These are phyloP conservation scores for Murina feae DNA, from an alignment of 2,113 vertebrate species.

Conservation along the genomic window DNA sequence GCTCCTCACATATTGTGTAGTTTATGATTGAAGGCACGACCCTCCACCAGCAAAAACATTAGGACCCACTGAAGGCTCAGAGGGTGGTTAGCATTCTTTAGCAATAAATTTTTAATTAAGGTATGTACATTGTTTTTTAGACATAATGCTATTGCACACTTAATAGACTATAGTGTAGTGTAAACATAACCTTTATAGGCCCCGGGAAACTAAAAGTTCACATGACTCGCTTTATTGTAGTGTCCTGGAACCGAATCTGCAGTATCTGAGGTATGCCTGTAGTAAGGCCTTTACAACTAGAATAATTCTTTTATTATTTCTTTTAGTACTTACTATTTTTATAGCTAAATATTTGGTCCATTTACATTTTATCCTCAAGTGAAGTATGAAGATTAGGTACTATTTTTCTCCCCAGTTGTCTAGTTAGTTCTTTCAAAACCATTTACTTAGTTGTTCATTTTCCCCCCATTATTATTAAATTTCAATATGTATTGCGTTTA, in stretches of 20 bases:
- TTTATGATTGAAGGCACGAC: background rate
- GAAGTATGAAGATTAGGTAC: background rate
- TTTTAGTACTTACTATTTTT: background rate
- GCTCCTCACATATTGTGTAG: background rate
- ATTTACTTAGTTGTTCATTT: constrained; percentile 8
- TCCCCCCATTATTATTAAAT: background rate
- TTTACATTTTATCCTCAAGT: background rate
- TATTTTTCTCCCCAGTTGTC: background rate
- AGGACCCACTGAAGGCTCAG: background rate
- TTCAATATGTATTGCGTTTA: background rate
- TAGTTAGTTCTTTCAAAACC: constrained; percentile 18
- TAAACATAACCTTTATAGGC: background rate
- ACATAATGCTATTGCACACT: background rate
- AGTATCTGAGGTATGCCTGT: background rate
- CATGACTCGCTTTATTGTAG: background rate
- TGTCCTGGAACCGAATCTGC: background rate
- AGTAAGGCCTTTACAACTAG: background rate
- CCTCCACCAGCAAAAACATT: background rate
- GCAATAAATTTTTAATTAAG: background rate
- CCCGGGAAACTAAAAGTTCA: background rate
- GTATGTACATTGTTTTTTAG: background rate
- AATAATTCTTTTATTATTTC: constrained; percentile 3
- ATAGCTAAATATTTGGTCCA: background rate
- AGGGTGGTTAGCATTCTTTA: background rate
- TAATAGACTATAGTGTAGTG: background rate